Percentiles rank a stretch among this genome's conserved stretches.
phyloP scores from a whole-genome alignment of 2,113 vertebrate genomes.

The Mus spicilegus region DNA sequence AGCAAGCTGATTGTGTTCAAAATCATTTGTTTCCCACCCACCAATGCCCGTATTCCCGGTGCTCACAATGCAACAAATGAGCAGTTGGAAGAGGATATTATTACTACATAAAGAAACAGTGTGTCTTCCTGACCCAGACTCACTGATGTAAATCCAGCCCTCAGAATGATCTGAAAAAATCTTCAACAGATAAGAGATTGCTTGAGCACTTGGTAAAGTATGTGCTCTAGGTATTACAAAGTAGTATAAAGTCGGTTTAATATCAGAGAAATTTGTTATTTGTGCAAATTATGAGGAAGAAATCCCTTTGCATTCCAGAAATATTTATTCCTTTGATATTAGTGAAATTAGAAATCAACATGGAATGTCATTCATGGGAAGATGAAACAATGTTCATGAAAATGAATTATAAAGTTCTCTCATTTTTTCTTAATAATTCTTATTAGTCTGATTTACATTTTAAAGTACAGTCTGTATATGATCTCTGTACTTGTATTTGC shows the following conservation, averaged over 20 bases:
- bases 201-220: neutral
- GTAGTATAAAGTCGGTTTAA: neutral
- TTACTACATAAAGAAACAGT: neutral
- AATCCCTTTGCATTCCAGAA: neutral
- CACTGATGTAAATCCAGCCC: neutral
- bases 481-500: neutral
- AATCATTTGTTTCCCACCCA: slow-evolving; percentile 15
- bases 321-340: neutral
- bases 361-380: neutral
- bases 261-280: neutral
- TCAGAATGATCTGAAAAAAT: neutral
- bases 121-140: neutral
- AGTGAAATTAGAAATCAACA: neutral
- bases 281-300: slow-evolving; percentile 32
- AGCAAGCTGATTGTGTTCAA: neutral
- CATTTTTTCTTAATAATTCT: slow-evolving; percentile 12
- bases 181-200: neutral
- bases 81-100: neutral
- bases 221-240: neutral
- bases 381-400: slow-evolving; percentile 24
- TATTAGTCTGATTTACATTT: slow-evolving; percentile 10
- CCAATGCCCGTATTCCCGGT: neutral
- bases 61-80: neutral
- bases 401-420: neutral
- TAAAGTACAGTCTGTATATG: neutral